A percentile compares a stretch with the other conserved stretches of the same genome.
Conservation (phyloP, 2,797 vertebrate species). For the Tragopan temminckii region DNA sequence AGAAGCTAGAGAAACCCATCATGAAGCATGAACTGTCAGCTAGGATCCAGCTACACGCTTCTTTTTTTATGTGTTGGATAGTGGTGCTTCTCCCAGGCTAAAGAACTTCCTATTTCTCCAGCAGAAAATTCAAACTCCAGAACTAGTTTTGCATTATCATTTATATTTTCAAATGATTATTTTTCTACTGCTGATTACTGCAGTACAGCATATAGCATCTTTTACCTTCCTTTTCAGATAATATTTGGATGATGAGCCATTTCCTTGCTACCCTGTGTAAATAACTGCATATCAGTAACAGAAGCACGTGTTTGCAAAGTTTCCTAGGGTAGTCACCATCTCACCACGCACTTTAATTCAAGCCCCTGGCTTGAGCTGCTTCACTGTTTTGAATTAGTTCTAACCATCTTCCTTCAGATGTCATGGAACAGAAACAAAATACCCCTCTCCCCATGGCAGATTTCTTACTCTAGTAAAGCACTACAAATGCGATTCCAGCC, state of each 20-base stretch:
- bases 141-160: background rate
- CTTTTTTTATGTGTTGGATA: background rate
- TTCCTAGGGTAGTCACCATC: background rate
- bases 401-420: background rate
- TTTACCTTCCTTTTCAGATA: background rate
- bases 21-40: background rate
- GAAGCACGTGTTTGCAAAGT: background rate
- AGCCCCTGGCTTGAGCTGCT: constrained; percentile 7
- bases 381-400: constrained; percentile 23
- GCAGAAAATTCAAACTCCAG: background rate
- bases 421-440: background rate
- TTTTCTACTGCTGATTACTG: background rate
- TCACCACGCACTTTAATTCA: background rate
- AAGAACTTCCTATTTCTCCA: background rate
- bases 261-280: background rate
- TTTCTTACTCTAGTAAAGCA: constrained; percentile 1
- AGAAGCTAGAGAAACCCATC: background rate
- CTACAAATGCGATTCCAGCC: background rate
- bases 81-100: background rate
- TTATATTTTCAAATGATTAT: background rate
- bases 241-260: background rate
- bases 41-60: background rate
- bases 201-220: background rate
- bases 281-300: background rate
- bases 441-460: background rate